A percentile compares a stretch with the other conserved stretches of the same genome.
phyloP scores from a whole-genome alignment of 1,140 invertebrate genomes.

The Nasonia vitripennis region DNA sequence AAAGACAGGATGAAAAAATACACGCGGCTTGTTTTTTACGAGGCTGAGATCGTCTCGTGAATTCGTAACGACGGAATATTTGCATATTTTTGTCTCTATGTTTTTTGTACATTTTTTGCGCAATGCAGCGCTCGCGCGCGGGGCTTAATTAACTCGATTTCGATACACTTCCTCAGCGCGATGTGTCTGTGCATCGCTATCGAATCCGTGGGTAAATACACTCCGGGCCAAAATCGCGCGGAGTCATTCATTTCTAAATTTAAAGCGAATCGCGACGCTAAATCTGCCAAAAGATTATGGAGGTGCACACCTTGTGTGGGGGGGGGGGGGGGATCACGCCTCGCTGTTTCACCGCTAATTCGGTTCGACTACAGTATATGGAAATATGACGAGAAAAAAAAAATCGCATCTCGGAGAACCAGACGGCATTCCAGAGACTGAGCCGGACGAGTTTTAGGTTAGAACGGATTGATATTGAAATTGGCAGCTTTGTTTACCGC shows the following conservation, averaged over 20 bases:
- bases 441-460: background rate
- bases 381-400: background rate
- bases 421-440: background rate
- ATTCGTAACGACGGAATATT: background rate
- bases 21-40: background rate
- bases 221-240: background rate
- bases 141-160: background rate
- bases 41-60: background rate
- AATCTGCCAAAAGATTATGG: constrained; percentile 21
- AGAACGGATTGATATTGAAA: background rate
- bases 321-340: background rate
- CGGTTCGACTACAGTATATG: background rate
- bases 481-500: background rate
- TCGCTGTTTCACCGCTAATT: constrained; percentile 4
- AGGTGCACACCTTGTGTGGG: background rate
- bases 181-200: background rate
- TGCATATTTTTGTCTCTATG: background rate
- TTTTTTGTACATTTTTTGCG: background rate
- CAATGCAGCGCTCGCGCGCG: background rate
- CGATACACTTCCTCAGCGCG: too few species aligned
- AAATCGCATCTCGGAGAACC: background rate
- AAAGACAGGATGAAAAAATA: background rate
- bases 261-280: background rate
- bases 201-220: background rate
- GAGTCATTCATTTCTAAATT: constrained; percentile 9